Percentiles rank a stretch among this genome's conserved stretches.
These are phyloP conservation scores for Leucophenga maculata DNA, from an alignment of 2,888 invertebrate species.

Conservation along the genomic window DNA sequence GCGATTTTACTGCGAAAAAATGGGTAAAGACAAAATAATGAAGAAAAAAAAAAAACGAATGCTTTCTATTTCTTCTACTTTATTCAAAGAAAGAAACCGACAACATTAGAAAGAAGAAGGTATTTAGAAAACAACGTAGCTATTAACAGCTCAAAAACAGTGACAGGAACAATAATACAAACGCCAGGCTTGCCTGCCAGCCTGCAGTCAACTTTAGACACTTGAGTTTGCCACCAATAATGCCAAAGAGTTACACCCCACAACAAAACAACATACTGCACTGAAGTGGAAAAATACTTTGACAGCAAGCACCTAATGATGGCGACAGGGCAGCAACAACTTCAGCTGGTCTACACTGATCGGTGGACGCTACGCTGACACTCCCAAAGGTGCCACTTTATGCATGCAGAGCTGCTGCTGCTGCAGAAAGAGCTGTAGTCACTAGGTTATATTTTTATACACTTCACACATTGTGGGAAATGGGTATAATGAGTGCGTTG, in stretches of 20 bases:
- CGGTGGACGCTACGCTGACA: constrained; percentile 40
- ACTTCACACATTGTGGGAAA: not conserved
- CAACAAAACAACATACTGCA: not conserved
- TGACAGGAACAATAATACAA: not conserved
- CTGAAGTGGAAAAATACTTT: constrained; percentile 14
- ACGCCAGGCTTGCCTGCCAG: not conserved
- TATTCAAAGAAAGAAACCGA: not conserved
- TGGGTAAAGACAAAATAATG: not conserved
- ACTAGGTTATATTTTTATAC: constrained; percentile 24
- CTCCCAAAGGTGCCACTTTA: constrained; percentile 56
- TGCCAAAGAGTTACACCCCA: not conserved
- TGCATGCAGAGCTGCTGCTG: constrained; percentile 41
- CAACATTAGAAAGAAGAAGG: not conserved
- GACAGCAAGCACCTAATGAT: constrained; percentile 24
- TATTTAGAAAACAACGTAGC: not conserved
- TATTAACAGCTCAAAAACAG: constrained; percentile 18
- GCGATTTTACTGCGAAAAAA: constrained; percentile 3
- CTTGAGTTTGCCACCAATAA: constrained; percentile 7
- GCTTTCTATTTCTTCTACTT: not conserved
- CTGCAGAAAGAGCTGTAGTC: not conserved
- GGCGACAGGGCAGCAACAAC: not conserved
- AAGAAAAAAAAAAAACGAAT: not conserved
- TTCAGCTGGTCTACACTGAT: too few species aligned
- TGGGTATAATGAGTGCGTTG: too few species aligned
- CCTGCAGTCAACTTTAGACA: not conserved